Conservation (phyloP, 2,888 invertebrate species). For the Hirtodrosophila histrioides region DNA sequence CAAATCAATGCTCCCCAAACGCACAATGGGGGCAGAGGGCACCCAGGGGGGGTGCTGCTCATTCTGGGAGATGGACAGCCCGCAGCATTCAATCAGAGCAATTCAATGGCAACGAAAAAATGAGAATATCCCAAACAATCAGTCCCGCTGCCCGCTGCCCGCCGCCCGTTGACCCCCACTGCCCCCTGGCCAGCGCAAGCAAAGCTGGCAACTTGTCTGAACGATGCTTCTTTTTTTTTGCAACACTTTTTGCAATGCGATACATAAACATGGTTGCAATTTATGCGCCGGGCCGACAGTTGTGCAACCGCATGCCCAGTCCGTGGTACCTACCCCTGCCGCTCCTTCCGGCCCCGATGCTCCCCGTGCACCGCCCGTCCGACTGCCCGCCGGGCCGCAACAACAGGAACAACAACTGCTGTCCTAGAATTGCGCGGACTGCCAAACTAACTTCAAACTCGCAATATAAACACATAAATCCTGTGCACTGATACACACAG, state of each 20-base stretch:
- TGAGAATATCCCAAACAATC: slow-evolving; percentile 50
- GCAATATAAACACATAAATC: slow-evolving; percentile 79
- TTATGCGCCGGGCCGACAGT: slow-evolving; percentile 48
- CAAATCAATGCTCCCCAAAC: slow-evolving; percentile 24
- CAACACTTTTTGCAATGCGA: slow-evolving; percentile 50
- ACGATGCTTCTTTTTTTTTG: slow-evolving; percentile 4
- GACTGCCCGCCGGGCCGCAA: not conserved
- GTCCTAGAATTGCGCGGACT: slow-evolving; percentile 60
- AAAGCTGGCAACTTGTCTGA: slow-evolving; percentile 48
- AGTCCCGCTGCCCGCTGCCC: slow-evolving; percentile 2
- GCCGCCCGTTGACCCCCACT: not conserved
- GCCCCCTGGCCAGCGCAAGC: not conserved
- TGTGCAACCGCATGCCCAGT: slow-evolving; percentile 46
- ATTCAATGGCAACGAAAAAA: slow-evolving; percentile 56
- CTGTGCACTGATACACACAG: slow-evolving; percentile 75
- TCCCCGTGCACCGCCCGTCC: slow-evolving; percentile 1
- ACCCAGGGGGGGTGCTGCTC: not conserved
- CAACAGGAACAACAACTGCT: slow-evolving; percentile 22
- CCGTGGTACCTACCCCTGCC: slow-evolving; percentile 11
- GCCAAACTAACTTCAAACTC: slow-evolving; percentile 81
- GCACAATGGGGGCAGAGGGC: slow-evolving; percentile 8
- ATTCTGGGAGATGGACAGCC: slow-evolving; percentile 20
- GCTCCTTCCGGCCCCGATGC: not conserved
- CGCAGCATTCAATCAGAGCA: slow-evolving; percentile 52
- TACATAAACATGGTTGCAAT: slow-evolving; percentile 60